A percentile compares a stretch with the other conserved stretches of the same genome.
These are phyloP conservation scores for Corythornis vintsioides DNA, from an alignment of 2,113 vertebrate genomes.

Conservation along the genomic window DNA sequence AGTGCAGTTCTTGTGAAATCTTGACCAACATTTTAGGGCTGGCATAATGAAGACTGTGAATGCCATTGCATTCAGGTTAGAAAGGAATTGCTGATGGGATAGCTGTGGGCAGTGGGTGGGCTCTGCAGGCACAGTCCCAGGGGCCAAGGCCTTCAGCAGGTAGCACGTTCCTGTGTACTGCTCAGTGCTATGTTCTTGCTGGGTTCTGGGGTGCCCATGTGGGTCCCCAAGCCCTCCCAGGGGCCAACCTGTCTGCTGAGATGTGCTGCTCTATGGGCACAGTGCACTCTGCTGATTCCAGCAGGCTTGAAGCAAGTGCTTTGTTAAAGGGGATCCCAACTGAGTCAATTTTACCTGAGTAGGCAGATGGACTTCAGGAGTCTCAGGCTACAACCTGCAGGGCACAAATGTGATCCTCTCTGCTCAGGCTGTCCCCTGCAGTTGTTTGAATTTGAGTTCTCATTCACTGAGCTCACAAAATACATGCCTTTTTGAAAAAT, in stretches of 20 bases:
- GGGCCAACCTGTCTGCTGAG: background rate
- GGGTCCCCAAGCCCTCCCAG: background rate
- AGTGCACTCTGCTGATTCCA: rapidly evolving
- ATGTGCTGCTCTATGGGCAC: rapidly evolving
- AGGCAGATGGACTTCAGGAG: background rate
- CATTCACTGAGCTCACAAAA: background rate
- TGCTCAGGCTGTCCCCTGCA: background rate
- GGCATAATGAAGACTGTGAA: background rate
- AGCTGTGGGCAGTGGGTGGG: background rate
- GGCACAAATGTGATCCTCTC: background rate
- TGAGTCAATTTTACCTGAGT: rapidly evolving
- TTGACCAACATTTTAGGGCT: background rate
- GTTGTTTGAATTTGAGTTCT: background rate
- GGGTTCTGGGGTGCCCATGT: rapidly evolving
- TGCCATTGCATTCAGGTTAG: background rate
- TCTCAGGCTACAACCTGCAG: background rate
- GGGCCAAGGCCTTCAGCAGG: rapidly evolving
- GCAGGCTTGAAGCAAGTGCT: rapidly evolving
- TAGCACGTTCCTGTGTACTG: rapidly evolving
- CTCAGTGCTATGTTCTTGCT: background rate
- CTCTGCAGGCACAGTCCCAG: background rate
- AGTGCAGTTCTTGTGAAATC: background rate
- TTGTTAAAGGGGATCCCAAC: background rate
- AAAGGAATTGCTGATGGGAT: rapidly evolving
- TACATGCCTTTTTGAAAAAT: background rate